Conservation (phyloP, 2,797 vertebrate genomes). For the Bradypus variegatus region DNA sequence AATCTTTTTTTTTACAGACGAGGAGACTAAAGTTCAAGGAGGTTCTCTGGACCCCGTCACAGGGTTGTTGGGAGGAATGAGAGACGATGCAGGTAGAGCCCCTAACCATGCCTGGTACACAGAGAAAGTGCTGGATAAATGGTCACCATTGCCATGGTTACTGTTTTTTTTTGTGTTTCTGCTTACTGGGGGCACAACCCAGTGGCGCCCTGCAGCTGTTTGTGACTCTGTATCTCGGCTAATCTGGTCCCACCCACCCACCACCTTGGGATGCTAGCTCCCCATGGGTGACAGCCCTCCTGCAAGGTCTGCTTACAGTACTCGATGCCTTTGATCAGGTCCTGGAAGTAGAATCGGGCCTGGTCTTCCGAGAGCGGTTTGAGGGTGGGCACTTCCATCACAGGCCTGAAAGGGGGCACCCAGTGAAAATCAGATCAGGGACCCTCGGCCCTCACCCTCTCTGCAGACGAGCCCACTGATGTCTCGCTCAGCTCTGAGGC, state of each 20-base stretch:
- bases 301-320: constrained; percentile 81
- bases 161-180: background rate
- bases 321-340: constrained; percentile 97
- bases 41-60: background rate
- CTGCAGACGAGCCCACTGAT: background rate
- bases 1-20: background rate
- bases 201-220: background rate
- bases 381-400: constrained; percentile 96
- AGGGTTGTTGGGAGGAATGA: background rate
- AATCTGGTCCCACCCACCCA: background rate
- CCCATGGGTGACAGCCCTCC: background rate
- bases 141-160: background rate
- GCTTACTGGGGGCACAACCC: background rate
- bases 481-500: background rate
- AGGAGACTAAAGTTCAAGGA: background rate
- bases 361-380: constrained; percentile 93
- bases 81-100: background rate
- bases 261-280: background rate
- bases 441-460: background rate
- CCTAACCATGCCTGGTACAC: background rate
- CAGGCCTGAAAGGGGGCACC: constrained; percentile 74
- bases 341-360: constrained; percentile 97
- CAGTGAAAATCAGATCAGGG: background rate
- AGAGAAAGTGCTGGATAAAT: background rate
- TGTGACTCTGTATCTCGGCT: background rate